Evolutionary conservation across 2,797 vertebrate genomes (phyloP), one percentile per base, ranked within the genome.

Genomic region (Gallirallus australis): DNA sequence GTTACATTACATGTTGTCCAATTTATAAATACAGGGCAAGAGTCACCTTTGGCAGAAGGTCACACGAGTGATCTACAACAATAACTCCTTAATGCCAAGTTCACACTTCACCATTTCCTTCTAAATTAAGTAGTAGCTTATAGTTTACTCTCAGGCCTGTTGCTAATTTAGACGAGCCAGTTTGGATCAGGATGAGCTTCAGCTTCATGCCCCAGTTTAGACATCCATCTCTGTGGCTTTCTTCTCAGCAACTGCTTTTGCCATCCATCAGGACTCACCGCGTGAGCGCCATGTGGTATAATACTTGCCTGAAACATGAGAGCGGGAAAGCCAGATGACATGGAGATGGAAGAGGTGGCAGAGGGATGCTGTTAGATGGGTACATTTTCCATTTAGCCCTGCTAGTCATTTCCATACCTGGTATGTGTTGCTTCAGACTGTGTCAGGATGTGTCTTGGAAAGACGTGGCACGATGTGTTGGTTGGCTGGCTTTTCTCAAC

Each of bases 221-320:
- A 42, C 89, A 94, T 65, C 86, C 90, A 85, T 47, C 79, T 81
- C 94, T 47, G 60, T 81, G 76, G 86, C 75, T 92, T 95, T 91
- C 89, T 93, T 89, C 95, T 95, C 90, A 95, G 84, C 95, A 96
- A 96, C 95, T 97, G 95, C 94, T 96, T 53, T 96, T 68, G 92
- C 86, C 89, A 97, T 97, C 93, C 95, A 96, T 97, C 94, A 97
- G 92, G 69, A 31, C 25, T 47, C 84, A 92, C 92, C 91, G 14
- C 69, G 87, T 96, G 95, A 96, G 84, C 72, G 94, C 92, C 94
- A 96, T 87, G 95, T 75, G 94, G 60, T 94, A 81, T 52, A 89
- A 93, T 92, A 59, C 82, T 92, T 92, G 86, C 90, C 72, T 95
- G 94, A 95, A 95, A 96, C 66, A 94, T 1, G 88, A 96, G 95